Evolutionary conservation across 2,888 invertebrate species (phyloP).

Genomic region (Ormyrus nitidulus): DNA sequence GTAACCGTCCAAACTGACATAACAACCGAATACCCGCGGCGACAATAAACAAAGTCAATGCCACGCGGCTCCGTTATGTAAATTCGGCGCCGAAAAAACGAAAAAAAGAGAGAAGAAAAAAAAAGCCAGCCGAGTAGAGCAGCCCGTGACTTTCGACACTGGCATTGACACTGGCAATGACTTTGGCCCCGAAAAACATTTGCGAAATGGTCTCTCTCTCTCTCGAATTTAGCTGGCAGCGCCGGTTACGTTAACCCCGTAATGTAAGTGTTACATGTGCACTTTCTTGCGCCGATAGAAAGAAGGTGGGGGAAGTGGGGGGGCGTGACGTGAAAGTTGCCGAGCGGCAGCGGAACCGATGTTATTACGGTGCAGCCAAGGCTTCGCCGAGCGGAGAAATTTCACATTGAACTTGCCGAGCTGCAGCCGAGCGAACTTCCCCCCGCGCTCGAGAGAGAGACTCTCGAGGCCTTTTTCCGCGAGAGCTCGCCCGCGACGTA

Average conservation of each 20-base stretch:
- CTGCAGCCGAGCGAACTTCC: not conserved
- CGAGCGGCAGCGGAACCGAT: conserved; percentile 23
- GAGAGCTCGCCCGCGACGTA: too few relatives aligned
- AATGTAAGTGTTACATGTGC: conserved; percentile 72
- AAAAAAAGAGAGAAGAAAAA: not conserved
- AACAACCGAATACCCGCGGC: not conserved
- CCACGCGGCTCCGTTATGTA: conserved; percentile 22
- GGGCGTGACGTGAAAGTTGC: conserved; percentile 52
- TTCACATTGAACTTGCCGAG: conserved; percentile 55
- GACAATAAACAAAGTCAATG: conserved; percentile 31
- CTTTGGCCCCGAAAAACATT: conserved; percentile 57
- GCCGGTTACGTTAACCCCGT: conserved; percentile 65
- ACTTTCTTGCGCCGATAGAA: conserved; percentile 66
- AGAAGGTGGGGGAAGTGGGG: not conserved
- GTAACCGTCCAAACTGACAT: conserved; percentile 1
- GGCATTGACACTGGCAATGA: conserved; percentile 67
- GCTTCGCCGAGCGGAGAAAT: conserved; percentile 42
- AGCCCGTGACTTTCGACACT: conserved; percentile 51
- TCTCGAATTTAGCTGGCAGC: conserved; percentile 28
- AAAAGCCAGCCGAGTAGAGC: conserved; percentile 28
- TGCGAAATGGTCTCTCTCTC: conserved; percentile 25
- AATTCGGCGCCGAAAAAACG: not conserved
- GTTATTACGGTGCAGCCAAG: conserved; percentile 13
- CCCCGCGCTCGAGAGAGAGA: not conserved
- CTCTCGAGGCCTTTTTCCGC: too few relatives aligned